Evolutionary conservation across 2,113 vertebrate genomes (phyloP).

Genomic region (Rhadina sibilatrix): DNA sequence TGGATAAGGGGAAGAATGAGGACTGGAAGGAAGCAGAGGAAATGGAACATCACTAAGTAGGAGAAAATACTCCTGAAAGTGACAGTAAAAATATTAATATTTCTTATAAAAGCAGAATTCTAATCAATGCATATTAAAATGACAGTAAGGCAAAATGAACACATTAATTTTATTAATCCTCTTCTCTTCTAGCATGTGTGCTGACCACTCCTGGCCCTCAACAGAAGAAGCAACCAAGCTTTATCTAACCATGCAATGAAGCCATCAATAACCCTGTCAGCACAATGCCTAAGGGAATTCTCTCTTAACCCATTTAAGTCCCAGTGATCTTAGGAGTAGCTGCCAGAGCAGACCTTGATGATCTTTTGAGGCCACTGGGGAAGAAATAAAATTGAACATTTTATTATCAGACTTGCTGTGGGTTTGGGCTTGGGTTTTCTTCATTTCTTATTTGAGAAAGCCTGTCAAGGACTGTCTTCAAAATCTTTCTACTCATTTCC

Average conservation of each 20-base stretch:
- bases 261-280: neutral
- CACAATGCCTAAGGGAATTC: neutral
- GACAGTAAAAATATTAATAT: neutral
- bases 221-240: neutral
- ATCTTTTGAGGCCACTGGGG: neutral
- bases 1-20: neutral
- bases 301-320: slow-evolving; percentile 16
- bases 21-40: neutral
- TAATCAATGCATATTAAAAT: neutral
- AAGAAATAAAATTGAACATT: slow-evolving; percentile 10
- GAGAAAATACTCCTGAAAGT: neutral
- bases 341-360: neutral
- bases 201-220: neutral
- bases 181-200: neutral
- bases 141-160: neutral
- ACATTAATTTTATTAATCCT: neutral
- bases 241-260: neutral
- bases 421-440: neutral
- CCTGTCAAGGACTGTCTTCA: neutral
- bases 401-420: neutral
- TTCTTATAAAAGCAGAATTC: neutral
- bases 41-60: neutral
- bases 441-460: neutral
- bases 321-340: neutral
- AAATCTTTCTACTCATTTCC: neutral